Evolutionary conservation across 2,888 invertebrate species (phyloP).

Genomic region (Escarpia spicata): DNA sequence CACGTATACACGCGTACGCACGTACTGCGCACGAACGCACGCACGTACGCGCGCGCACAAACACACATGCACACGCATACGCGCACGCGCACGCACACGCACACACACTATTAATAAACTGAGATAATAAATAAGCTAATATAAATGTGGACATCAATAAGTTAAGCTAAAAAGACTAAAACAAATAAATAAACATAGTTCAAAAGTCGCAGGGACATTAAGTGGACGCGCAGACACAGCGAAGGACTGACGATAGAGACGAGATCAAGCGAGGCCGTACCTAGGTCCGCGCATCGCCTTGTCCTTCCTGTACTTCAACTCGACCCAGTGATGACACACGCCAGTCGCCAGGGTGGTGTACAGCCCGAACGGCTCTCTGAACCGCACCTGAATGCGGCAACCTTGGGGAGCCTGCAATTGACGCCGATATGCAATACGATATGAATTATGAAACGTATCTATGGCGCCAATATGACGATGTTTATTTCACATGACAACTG

Average conservation of each 20-base stretch:
- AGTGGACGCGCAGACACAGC: neutral
- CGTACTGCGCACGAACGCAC: too few species aligned
- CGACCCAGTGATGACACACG: slow-evolving; percentile 35
- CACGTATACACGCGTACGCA: slow-evolving; percentile 23
- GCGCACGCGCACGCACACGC: too few species aligned
- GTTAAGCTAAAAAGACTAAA: too few species aligned
- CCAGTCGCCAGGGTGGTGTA: neutral
- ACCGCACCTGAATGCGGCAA: neutral
- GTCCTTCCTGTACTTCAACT: slow-evolving; percentile 28
- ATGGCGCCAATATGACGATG: too few species aligned
- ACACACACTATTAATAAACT: too few species aligned
- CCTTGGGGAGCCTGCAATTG: neutral
- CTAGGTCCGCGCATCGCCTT: slow-evolving; percentile 27
- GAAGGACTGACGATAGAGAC: neutral
- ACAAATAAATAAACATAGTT: too few species aligned
- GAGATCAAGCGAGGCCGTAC: slow-evolving; percentile 18
- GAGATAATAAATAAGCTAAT: too few species aligned
- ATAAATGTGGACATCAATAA: too few species aligned
- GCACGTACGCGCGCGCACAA: too few species aligned
- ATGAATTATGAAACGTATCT: too few species aligned
- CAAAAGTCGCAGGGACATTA: too few species aligned
- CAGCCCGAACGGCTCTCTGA: neutral
- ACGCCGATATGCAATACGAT: neutral
- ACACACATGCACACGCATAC: slow-evolving; percentile 17
- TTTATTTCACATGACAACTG: too few species aligned